Evolutionary conservation across 2,888 invertebrate genomes (phyloP).

Genomic region (Chrysolina oricalcia): DNA sequence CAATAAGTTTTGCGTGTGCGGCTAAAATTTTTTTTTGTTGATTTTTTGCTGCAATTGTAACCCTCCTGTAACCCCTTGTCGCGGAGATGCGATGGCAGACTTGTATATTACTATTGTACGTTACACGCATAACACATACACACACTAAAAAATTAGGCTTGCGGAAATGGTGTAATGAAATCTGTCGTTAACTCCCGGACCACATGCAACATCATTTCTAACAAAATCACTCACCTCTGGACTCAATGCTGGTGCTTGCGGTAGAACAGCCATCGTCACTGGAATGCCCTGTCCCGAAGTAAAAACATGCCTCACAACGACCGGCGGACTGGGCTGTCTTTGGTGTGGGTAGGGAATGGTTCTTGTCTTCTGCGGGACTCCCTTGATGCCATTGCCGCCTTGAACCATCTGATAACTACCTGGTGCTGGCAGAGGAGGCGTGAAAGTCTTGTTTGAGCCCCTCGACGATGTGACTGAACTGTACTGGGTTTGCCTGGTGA

Average conservation of each 20-base stretch:
- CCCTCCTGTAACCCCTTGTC: too few species aligned
- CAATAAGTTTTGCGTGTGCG: too few species aligned
- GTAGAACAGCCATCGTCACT: constrained; percentile 75
- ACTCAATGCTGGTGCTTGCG: constrained; percentile 70
- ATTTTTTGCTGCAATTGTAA: too few species aligned
- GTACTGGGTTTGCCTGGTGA: constrained; percentile 69
- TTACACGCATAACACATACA: too few species aligned
- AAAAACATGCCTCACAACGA: constrained; percentile 78
- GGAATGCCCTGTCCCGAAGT: constrained; percentile 75
- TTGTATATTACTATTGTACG: too few species aligned
- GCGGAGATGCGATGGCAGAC: too few species aligned
- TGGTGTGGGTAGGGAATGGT: constrained; percentile 71
- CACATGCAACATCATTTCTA: neutral
- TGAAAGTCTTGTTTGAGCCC: constrained; percentile 68
- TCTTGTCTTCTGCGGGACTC: constrained; percentile 67
- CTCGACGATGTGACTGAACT: constrained; percentile 69
- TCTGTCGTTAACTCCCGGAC: too few species aligned
- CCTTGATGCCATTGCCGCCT: constrained; percentile 69
- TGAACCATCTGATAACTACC: constrained; percentile 66
- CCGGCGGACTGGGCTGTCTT: constrained; percentile 76
- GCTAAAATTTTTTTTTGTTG: too few species aligned
- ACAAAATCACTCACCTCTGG: constrained; percentile 69
- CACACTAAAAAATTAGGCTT: too few species aligned
- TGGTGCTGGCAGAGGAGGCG: constrained; percentile 67
- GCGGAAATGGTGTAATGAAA: too few species aligned